Base-by-base conservation (phyloP, 92 coral and sea anemone genomes). In the Anthopleura xanthogrammica region DNA sequence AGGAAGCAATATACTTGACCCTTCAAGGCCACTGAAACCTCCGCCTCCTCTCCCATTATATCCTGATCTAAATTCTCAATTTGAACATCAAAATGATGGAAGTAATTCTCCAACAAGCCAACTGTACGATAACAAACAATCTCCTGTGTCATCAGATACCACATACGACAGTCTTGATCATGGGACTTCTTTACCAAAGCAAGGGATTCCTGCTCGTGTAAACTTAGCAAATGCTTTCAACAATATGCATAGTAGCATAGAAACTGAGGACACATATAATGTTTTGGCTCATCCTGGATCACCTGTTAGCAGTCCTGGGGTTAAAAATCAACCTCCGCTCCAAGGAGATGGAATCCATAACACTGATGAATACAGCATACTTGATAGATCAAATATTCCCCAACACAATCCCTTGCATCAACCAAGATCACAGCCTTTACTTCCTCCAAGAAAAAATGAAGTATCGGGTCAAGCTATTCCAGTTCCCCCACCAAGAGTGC, bases 31-130 rank as follows among this genome's bases (percentile, higher is more conserved):
- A 60, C 41, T n/a, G 29, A 41, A 82, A 52, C 29, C 52, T 5
- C 83, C 87, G n/a, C 87, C 77, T 2, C 82, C 65, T 16, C 43
- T 85, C 13, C 84, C 77, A 29, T 20, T 42, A 43, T 77, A 60
- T 19, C 23, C 43, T 19, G 75, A 58, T 16, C 48, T n/a, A 57
- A 82, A 19, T 12, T 20, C 84, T 41, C 85, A 79, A 22, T 83
- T 78, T 84, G 70, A 86, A 72, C 77, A 81, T 39, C 83, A 88
- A 19, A 68, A 78, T 12, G 90, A 88, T 72, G 83, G 58, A 41
- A 43, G 62, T 46, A 60, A 39, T 71, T 87, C 94, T 68, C 87
- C 85, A 68, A 41, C 86, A 23, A 14, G 58, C 16, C 58, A 54
- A 14, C 17, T 62, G 70, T 62, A 62, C 19, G 79, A n/a, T 83